Evolutionary conservation across 2,797 vertebrate species (phyloP).

Genomic region (Cyclopterus lumpus): DNA sequence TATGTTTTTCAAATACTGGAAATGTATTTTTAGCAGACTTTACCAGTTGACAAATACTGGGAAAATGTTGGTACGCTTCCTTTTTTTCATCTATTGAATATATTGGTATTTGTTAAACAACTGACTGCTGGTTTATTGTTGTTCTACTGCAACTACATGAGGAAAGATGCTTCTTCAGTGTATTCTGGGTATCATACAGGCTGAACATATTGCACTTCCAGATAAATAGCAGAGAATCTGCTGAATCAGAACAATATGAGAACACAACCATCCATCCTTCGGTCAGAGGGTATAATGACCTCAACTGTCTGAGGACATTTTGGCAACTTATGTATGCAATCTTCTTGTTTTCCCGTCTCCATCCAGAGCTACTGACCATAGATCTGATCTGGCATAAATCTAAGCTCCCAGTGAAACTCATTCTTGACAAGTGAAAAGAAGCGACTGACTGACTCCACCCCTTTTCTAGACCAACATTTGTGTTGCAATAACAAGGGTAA

Average conservation of each 20-base stretch:
- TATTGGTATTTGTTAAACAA: neutral
- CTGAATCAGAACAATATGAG: neutral
- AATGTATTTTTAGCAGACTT: neutral
- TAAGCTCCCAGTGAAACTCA: neutral
- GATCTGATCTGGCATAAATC: neutral
- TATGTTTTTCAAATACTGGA: neutral
- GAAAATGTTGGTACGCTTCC: neutral
- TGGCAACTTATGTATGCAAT: neutral
- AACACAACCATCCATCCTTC: neutral
- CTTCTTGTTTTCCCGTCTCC: neutral
- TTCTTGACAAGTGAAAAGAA: slow-evolving; percentile 8
- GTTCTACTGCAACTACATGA: neutral
- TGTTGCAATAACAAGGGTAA: neutral
- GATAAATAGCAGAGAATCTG: neutral
- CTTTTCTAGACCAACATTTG: neutral
- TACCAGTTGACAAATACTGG: neutral
- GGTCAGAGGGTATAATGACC: neutral
- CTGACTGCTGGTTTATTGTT: neutral
- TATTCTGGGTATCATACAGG: neutral
- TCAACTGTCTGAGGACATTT: neutral
- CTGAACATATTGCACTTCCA: neutral
- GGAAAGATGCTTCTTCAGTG: neutral
- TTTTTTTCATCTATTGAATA: neutral
- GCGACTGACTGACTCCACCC: neutral
- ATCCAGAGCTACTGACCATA: neutral